Evolutionary conservation across 2,797 vertebrate species (phyloP), one percentile per base, ranked within the genome.

Genomic region (Nyctalus aviator): DNA sequence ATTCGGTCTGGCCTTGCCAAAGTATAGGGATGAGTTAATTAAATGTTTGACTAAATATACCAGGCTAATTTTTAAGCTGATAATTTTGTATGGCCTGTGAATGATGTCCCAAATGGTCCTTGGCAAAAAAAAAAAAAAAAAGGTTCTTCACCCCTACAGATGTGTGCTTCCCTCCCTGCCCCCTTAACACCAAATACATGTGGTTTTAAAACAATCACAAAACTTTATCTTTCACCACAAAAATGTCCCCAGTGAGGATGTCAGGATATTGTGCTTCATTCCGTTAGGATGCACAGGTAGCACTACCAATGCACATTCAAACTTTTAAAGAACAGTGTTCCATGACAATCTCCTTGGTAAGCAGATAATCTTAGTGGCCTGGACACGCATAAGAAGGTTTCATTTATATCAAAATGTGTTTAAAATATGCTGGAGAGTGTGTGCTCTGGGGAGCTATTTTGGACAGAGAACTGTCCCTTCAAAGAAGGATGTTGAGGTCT

Each of bases 401-500:
- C 50, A 48, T 17, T 68, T 41, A 87, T 8, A 50, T 27, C 32
- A 44, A 86, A 66, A 87, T 76, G 59, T 82, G 21, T 91, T 44
- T 30, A 75, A 81, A 91, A 59, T 48, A 68, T 62, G 37, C 48
- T 77, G 48, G n/a, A 25, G n/a, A 21, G n/a, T 23, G 21, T 77
- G 48, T 35, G n/a, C 75, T 50, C 53, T 55, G 21, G 48, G 55
- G 20, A 97, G 96, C 71, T 84, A 77, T 53, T 21, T 35, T 46
- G 44, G 94, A 97, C 90, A 93, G 94, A 82, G 84, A 95, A 97
- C 62, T 97, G 95, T 20, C 96, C 97, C 25, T 96, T 97, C 85
- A 41, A 88, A 0, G 53, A 62, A 0, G 95, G 94, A 44, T 95
- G 91, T n/a, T 97, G 95, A 96, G 92, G 89, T n/a, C 13, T 1